These are phyloP conservation scores for Argentina silus DNA, from an alignment of 2,797 vertebrate species.

Conservation along the genomic window DNA sequence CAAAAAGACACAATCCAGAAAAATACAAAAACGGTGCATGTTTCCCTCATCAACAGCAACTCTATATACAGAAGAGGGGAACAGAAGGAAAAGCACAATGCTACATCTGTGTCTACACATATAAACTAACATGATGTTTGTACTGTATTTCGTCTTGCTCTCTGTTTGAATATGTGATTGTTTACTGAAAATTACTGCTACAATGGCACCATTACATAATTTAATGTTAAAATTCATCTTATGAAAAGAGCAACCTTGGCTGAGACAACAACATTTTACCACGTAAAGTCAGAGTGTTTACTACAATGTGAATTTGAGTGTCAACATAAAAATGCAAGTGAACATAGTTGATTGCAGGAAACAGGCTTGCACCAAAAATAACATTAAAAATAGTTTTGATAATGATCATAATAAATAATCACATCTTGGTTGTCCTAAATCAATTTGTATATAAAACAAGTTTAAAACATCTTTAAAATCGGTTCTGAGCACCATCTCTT, in stretches of 20 bases:
- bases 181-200: slow-evolving; percentile 83
- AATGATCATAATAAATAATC: slow-evolving; percentile 86
- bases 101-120: slow-evolving; percentile 76
- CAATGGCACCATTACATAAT: slow-evolving; percentile 89
- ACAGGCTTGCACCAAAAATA: slow-evolving; percentile 94
- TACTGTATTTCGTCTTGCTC: slow-evolving; percentile 44
- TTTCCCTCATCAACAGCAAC: slow-evolving; percentile 78
- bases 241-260: slow-evolving; percentile 82
- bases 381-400: slow-evolving; percentile 83
- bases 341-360: slow-evolving; percentile 87
- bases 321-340: slow-evolving; percentile 65
- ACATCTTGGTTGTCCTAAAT: slow-evolving; percentile 79
- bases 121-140: slow-evolving; percentile 56
- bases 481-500: slow-evolving; percentile 81
- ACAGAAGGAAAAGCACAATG: slow-evolving; percentile 73
- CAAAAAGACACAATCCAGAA: slow-evolving; percentile 56
- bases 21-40: slow-evolving; percentile 70
- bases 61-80: slow-evolving; percentile 21
- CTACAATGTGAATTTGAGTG: slow-evolving; percentile 33
- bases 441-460: slow-evolving; percentile 78
- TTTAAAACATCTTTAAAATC: slow-evolving; percentile 71
- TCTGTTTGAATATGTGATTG: slow-evolving; percentile 70
- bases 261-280: slow-evolving; percentile 80
- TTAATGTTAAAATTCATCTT: slow-evolving; percentile 71
- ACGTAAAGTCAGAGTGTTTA: slow-evolving; percentile 80